Percentiles rank a stretch among this genome's conserved stretches.
Evolutionary conservation across 2,113 vertebrate genomes (phyloP).

Genomic region (Melanotaenia duboulayi): DNA sequence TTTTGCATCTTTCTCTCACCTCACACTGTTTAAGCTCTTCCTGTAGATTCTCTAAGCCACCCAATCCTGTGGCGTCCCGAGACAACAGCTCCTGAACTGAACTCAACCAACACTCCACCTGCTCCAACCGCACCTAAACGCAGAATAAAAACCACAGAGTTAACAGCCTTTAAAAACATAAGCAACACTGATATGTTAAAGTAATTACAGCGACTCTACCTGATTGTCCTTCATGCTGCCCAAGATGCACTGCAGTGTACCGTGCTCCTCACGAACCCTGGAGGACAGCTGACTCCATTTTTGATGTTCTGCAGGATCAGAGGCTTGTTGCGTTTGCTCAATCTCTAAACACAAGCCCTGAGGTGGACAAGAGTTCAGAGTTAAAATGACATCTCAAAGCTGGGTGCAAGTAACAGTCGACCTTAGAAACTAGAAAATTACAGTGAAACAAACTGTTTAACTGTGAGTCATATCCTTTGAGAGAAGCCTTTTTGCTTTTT

Average conservation of each 20-base stretch:
- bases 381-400: slow-evolving; percentile 5
- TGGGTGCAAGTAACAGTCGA: neutral
- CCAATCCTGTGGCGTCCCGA: slow-evolving; percentile 80
- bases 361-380: slow-evolving; percentile 6
- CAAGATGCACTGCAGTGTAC: slow-evolving; percentile 86
- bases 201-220: slow-evolving; percentile 76
- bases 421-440: slow-evolving; percentile 1
- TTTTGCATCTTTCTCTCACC: slow-evolving; percentile 76
- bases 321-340: slow-evolving; percentile 85
- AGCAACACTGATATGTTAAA: neutral
- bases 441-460: neutral
- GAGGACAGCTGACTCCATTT: slow-evolving; percentile 87
- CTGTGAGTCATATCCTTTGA: no score
- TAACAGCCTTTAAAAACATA: neutral
- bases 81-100: slow-evolving; percentile 87
- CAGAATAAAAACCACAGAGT: neutral
- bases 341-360: slow-evolving; percentile 86
- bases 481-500: no score
- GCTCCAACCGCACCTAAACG: slow-evolving; percentile 82
- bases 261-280: slow-evolving; percentile 84
- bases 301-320: slow-evolving; percentile 83
- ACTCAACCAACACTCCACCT: slow-evolving; percentile 88
- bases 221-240: slow-evolving; percentile 89
- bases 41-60: slow-evolving; percentile 81
- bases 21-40: slow-evolving; percentile 90